Conservation (phyloP, 2,113 vertebrate genomes). For the Bubo bubo region DNA sequence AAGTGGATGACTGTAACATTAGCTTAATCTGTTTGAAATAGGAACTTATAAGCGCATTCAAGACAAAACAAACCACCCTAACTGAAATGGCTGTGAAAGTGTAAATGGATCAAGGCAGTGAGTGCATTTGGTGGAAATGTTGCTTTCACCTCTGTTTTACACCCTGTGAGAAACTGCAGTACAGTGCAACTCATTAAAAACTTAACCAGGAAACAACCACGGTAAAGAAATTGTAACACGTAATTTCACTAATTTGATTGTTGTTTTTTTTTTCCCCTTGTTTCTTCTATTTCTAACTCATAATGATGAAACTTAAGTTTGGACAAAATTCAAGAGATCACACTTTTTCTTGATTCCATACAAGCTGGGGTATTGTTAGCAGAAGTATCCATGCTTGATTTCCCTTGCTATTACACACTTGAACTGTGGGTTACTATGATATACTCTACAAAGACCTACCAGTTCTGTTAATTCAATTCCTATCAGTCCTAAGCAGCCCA, state of each 20-base stretch:
- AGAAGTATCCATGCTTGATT: fast-evolving
- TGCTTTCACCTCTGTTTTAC: not conserved
- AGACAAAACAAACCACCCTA: not conserved
- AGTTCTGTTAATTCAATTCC: not conserved
- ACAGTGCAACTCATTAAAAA: not conserved
- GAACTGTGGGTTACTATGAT: not conserved
- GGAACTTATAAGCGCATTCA: not conserved
- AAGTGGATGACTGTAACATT: not conserved
- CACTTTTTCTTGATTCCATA: not conserved
- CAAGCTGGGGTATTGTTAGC: fast-evolving
- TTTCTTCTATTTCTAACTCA: not conserved
- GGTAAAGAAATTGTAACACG: fast-evolving
- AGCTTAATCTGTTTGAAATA: not conserved
- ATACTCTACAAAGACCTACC: not conserved
- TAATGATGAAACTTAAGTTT: not conserved
- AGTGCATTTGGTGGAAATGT: not conserved
- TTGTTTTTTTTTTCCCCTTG: not conserved
- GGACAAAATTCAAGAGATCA: not conserved
- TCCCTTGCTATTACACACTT: not conserved
- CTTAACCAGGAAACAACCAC: fast-evolving
- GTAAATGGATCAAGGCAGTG: not conserved
- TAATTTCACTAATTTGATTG: not conserved
- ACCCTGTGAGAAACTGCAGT: not conserved
- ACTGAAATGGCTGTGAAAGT: not conserved
- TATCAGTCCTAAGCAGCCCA: not conserved